phyloP scores from a whole-genome alignment of 2,888 invertebrate species.

The Pseudococcus viburni region DNA sequence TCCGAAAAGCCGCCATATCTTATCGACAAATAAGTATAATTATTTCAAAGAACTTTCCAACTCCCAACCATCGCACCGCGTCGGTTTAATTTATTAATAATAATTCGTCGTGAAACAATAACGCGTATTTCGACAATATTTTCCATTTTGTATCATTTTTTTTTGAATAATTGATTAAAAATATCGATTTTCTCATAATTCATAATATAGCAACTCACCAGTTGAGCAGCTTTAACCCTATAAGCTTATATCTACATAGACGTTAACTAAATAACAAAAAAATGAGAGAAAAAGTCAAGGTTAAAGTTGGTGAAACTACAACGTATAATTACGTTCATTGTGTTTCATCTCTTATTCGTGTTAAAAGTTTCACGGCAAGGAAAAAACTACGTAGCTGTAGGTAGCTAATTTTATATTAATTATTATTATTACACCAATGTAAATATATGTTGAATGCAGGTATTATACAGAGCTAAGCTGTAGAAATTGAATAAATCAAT shows the following conservation, averaged over 20 bases:
- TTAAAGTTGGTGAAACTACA: constrained; percentile 18
- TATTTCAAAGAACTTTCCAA: neutral
- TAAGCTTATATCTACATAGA: neutral
- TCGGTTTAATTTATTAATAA: neutral
- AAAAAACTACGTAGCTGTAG: too few relatives aligned
- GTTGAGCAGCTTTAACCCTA: constrained; percentile 8
- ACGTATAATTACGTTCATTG: constrained; percentile 43
- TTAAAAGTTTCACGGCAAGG: neutral
- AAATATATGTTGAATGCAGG: too few relatives aligned
- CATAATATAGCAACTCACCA: neutral
- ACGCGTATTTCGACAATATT: neutral
- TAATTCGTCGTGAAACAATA: neutral
- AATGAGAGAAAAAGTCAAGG: constrained; percentile 5
- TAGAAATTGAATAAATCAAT: too few relatives aligned
- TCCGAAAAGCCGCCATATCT: neutral
- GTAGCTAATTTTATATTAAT: too few relatives aligned
- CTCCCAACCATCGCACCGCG: neutral
- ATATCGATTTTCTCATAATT: neutral
- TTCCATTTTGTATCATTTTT: neutral
- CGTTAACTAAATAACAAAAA: constrained; percentile 4
- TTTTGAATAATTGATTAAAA: constrained; percentile 31
- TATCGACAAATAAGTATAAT: neutral
- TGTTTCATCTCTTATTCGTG: constrained; percentile 13
- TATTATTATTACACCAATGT: too few relatives aligned
- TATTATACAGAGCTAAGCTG: too few relatives aligned